Conservation (phyloP, 2,113 vertebrate genomes). For the Hippocampus abdominalis region DNA sequence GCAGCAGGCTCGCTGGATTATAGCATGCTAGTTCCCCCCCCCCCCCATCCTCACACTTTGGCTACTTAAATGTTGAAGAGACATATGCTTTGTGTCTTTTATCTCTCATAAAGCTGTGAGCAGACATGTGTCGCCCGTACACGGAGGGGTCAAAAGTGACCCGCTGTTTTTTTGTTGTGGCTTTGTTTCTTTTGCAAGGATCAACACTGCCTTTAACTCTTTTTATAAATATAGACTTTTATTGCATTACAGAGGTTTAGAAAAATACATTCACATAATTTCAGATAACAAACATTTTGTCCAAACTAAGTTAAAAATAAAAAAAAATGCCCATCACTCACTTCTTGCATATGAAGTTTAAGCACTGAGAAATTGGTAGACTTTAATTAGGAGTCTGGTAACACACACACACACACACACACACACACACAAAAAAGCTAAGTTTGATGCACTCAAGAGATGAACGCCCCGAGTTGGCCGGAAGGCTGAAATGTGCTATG, state of each 20-base stretch:
- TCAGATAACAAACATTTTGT: conserved; percentile 94
- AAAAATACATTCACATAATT: conserved; percentile 99
- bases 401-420: not conserved
- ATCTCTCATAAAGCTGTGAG: conserved; percentile 24
- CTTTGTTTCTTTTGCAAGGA: conserved; percentile 16
- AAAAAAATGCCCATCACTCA: conserved; percentile 76
- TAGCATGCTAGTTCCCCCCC: conserved; percentile 26
- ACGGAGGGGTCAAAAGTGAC: not conserved
- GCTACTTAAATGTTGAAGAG: conserved; percentile 46
- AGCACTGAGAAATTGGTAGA: conserved; percentile 65
- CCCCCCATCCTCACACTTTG: conserved; percentile 38
- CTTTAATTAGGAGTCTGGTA: conserved; percentile 24
- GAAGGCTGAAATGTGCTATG: conserved; percentile 51
- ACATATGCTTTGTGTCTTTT: conserved; percentile 35
- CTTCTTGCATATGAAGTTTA: conserved; percentile 88
- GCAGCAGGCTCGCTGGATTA: conserved; percentile 63
- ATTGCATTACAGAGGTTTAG: conserved; percentile 97
- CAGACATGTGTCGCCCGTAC: not conserved
- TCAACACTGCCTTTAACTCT: conserved; percentile 32
- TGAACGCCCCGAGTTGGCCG: conserved; percentile 30
- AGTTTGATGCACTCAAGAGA: conserved; percentile 23
- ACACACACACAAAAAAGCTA: conserved; percentile 22
- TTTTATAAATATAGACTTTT: conserved; percentile 99
- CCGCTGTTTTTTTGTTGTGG: not conserved
- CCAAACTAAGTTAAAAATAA: conserved; percentile 71